phyloP scores from a whole-genome alignment of 2,888 invertebrate species.

The Synanthedon andrenaeformis region DNA sequence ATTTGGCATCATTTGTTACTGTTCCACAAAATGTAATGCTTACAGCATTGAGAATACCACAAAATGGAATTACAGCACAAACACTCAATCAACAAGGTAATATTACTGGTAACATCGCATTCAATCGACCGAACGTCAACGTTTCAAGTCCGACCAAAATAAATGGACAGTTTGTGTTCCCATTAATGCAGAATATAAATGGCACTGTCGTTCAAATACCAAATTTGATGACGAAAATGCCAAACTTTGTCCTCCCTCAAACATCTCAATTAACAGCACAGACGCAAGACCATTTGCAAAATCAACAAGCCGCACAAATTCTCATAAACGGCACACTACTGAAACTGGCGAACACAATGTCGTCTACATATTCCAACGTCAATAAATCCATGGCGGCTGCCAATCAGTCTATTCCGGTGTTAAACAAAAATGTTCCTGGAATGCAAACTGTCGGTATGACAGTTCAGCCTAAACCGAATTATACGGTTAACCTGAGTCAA shows the following conservation, averaged over 20 bases:
- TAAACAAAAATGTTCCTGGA: conserved; percentile 59
- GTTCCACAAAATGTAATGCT: conserved; percentile 69
- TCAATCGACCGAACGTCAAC: conserved; percentile 49
- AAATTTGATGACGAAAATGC: conserved; percentile 70
- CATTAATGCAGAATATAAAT: conserved; percentile 71
- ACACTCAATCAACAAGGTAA: conserved; percentile 46
- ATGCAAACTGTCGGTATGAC: conserved; percentile 59
- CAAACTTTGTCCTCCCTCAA: conserved; percentile 64
- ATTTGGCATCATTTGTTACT: conserved; percentile 56
- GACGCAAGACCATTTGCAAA: conserved; percentile 53
- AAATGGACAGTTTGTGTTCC: conserved; percentile 70
- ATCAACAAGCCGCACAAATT: conserved; percentile 56
- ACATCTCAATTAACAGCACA: conserved; percentile 40
- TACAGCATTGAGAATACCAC: conserved; percentile 69
- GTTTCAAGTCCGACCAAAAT: conserved; percentile 60
- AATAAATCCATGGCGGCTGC: conserved; percentile 44
- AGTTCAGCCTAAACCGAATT: conserved; percentile 63
- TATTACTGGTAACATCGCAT: conserved; percentile 28
- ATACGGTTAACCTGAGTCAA: conserved; percentile 64
- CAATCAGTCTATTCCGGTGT: conserved; percentile 45
- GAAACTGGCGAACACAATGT: conserved; percentile 53
- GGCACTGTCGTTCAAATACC: conserved; percentile 73
- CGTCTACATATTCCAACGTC: conserved; percentile 39
- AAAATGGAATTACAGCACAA: conserved; percentile 51
- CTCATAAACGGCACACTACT: conserved; percentile 64